Evolutionary conservation across 2,888 invertebrate species (phyloP).

Genomic region (Julus scandinavius): DNA sequence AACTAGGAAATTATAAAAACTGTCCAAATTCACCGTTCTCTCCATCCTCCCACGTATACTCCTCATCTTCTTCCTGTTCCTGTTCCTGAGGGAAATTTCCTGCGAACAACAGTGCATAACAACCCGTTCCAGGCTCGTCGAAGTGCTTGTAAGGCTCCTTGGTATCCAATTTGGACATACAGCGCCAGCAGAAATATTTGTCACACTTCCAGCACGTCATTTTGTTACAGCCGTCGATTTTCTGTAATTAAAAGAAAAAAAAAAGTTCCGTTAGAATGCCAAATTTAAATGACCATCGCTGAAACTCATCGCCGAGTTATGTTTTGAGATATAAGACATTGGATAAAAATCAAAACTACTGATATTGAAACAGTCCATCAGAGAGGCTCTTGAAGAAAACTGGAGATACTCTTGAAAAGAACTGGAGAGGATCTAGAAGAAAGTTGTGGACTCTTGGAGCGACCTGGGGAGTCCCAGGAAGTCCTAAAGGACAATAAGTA

Average conservation of each 20-base stretch:
- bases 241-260: constrained; percentile 65
- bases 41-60: constrained; percentile 57
- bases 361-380: no score
- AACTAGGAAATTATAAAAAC: constrained; percentile 42
- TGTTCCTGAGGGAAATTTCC: constrained; percentile 62
- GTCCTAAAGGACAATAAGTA: no score
- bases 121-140: constrained; percentile 66
- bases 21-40: constrained; percentile 53
- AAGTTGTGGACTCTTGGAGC: no score
- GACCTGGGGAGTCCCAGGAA: no score
- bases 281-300: no score
- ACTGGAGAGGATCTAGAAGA: no score
- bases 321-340: no score
- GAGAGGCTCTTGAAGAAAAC: no score
- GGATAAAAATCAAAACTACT: no score
- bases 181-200: constrained; percentile 75
- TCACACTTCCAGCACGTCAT: constrained; percentile 75
- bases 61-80: constrained; percentile 62
- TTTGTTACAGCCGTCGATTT: constrained; percentile 77
- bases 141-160: constrained; percentile 72
- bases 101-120: constrained; percentile 70
- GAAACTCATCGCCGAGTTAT: no score
- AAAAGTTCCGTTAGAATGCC: background rate
- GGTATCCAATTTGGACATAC: constrained; percentile 67
- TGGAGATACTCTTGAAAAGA: no score